Percentiles rank a stretch among this genome's conserved stretches.
Conservation (phyloP, 30 jellyfish, hydroid and myxozoan genomes). For the Cassiopea andromeda region DNA sequence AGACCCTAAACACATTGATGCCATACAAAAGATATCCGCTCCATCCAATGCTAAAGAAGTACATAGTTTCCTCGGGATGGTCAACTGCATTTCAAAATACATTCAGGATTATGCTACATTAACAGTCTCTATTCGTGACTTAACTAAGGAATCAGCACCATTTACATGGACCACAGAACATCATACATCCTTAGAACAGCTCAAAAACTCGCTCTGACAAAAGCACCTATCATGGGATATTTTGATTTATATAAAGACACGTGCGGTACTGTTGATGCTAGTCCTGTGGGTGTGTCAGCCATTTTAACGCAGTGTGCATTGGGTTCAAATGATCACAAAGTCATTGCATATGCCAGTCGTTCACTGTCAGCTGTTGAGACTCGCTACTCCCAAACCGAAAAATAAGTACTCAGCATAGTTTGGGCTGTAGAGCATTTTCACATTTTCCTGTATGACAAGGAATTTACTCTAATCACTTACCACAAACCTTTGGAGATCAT, state of each 20-base stretch:
- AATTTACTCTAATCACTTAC: conserved; percentile 51
- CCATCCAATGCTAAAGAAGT: conserved; percentile 39
- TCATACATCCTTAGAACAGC: conserved; percentile 30
- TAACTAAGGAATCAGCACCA: conserved; percentile 14
- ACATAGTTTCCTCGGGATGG: conserved; percentile 46
- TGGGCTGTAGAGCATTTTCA: conserved; percentile 53
- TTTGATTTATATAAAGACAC: conserved; percentile 38
- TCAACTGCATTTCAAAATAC: conserved; percentile 19
- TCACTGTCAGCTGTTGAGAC: conserved; percentile 17
- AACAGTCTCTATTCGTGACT: conserved; percentile 53
- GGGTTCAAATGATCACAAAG: conserved; percentile 8
- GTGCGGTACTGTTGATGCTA: conserved; percentile 33
- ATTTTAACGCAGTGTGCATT: conserved; percentile 1
- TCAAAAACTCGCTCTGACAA: conserved; percentile 17
- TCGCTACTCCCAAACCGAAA: conserved; percentile 56
- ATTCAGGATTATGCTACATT: conserved; percentile 33
- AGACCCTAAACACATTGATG: conserved; percentile 46
- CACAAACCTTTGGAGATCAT: conserved; percentile 56
- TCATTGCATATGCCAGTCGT: conserved; percentile 51
- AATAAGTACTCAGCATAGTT: conserved; percentile 46
- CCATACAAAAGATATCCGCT: conserved; percentile 1
- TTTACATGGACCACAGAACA: conserved; percentile 34
- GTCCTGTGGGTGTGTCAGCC: conserved; percentile 52
- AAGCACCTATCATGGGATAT: conserved; percentile 44
- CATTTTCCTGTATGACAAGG: conserved; percentile 23